Evolutionary conservation across 1,140 invertebrate species (phyloP), one percentile per base, ranked within the genome.

Genomic region (Drosophila ercepeae): DNA sequence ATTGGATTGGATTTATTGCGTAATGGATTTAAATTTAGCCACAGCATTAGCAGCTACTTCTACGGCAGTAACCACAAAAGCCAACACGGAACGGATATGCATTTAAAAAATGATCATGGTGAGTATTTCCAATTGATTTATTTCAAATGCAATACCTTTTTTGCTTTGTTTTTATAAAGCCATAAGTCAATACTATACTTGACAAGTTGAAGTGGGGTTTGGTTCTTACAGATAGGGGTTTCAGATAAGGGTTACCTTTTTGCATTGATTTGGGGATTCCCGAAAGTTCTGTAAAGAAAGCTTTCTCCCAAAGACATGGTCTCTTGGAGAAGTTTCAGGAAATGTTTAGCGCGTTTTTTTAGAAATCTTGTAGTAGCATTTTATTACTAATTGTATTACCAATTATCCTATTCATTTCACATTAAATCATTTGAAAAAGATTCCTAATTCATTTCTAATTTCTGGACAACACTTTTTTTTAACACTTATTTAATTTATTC

Each of bases 11-110:
- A 89, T 89, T 78, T 83, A 89, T 86, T 88, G 81, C 81, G 81
- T 86, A 86, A 86, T 86, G 81, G 81, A 86, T 86, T 76, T 82
- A 75, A 75, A 81, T 71, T 71, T 89, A 88, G 63, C 83, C 75
- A 46, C 79, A 72, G 41, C 79, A 88, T 46, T 77, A 67, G 50
- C 75, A 75, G 41, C 60, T 60, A 27, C 59, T 41, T 11, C 64
- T 54, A 34, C 74, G 49, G 4, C 23, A 50, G 27, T 50, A 53
- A 11, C 52, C 67, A 16, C 34, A 50, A 25, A 50, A 70, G 18
- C 45, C 13, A 49, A 82, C 46, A 53, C 54, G 53, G 63, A 53
- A 89, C 69, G 82, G 82, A 86, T 86, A 86, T 86, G 77, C 81
- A 86, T 88, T 86, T 86, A 74, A 81, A 69, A 59, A 60, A 48